Base-by-base conservation (phyloP, 2,888 invertebrate genomes). In the Polylopha cassiicola region DNA sequence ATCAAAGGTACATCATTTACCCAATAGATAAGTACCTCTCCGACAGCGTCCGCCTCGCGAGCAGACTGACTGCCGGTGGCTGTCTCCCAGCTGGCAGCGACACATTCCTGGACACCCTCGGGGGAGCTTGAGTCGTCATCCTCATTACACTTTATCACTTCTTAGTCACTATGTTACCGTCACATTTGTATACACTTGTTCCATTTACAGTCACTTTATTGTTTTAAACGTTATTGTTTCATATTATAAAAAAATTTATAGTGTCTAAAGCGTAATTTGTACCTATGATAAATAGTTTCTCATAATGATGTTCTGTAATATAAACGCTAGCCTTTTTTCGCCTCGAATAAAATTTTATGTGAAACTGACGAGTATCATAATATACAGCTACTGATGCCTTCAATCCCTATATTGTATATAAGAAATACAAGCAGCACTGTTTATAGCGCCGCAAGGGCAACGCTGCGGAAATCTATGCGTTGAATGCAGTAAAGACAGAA, bases 81-180 rank as follows among this genome's bases (percentile, higher is more conserved):
- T 84, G 86, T 0, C 82, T 56, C 0, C 86, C 86, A 2, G 86
- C 82, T 3, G 86, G 86, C 45, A 86, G 54, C 9, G 86, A 86
- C 23, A 86, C 76, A 44, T 86, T 86, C 22, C 86, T 55, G 9
- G 84, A 69, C 15, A 86, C 86, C 4, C 86, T 67, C 0, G 84
- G 81, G 0, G 80, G 78, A 34, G 73, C 73, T 20, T 59, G 73
- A 1, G 78, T 65, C 34, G 77, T 69, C 81, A 79, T 81, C 8
- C 6, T 36, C 41, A 37, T 22, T n/a, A n/a, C n/a, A n/a, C n/a
- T n/a, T 38, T 26, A 29, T 38, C 29, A 32, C 37, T 37, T 41
- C 10, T 28, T 27, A 44, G 26, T 24, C 36, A 21, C 38, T 44
- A 30, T 23, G 4, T n/a, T n/a, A 23, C 8, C 8, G 4, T 23